Evolutionary conservation across 2,113 vertebrate genomes (phyloP).

Genomic region (Grammomys surdaster): DNA sequence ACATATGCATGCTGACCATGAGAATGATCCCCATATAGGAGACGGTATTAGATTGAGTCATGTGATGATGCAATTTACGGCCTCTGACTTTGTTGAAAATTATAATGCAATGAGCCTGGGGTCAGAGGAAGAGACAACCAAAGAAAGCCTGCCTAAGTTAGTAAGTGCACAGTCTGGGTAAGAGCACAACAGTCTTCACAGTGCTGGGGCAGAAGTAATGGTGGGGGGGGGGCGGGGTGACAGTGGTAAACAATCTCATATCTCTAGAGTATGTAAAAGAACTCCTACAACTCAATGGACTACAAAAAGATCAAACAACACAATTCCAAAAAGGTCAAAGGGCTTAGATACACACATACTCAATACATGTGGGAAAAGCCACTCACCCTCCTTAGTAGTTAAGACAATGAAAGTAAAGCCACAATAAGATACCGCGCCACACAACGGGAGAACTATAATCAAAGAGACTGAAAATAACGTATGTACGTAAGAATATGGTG

Average conservation of each 20-base stretch:
- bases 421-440: not conserved
- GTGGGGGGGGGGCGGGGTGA: too few relatives aligned
- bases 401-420: conserved; percentile 32
- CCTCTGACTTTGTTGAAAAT: not conserved
- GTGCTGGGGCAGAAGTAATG: too few relatives aligned
- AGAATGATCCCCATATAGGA: not conserved
- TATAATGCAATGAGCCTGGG: not conserved
- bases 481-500: not conserved
- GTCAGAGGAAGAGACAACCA: not conserved
- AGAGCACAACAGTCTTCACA: not conserved
- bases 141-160: not conserved
- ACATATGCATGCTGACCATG: conserved; percentile 24
- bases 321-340: not conserved
- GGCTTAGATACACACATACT: not conserved
- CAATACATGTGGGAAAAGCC: not conserved
- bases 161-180: not conserved
- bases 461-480: not conserved
- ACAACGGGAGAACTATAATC: not conserved
- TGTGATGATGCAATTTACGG: conserved; percentile 16
- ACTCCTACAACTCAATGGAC: not conserved
- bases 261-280: conserved; percentile 25
- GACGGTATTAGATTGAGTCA: not conserved
- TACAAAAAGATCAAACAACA: conserved; percentile 36
- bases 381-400: not conserved
- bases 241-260: not conserved